These are phyloP conservation scores for Limnephilus marmoratus DNA, from an alignment of 2,888 invertebrate genomes.

Conservation along the genomic window DNA sequence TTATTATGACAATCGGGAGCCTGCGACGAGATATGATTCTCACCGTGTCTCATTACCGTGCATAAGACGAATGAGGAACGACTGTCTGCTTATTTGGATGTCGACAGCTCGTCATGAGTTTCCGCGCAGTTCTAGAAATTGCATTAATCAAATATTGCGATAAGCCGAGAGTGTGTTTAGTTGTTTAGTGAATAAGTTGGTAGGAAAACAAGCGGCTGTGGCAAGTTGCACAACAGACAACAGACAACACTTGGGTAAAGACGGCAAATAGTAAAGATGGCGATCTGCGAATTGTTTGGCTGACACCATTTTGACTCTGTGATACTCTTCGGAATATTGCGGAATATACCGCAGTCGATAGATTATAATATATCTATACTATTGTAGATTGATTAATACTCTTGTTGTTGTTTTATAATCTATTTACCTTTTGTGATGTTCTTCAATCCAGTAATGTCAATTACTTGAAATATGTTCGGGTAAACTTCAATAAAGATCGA, in stretches of 20 bases:
- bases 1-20: too few relatives aligned
- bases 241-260: neutral
- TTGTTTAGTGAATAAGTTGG: neutral
- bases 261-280: neutral
- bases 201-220: neutral
- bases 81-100: neutral
- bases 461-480: too few relatives aligned
- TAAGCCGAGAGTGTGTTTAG: neutral
- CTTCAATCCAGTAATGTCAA: too few relatives aligned
- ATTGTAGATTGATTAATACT: neutral
- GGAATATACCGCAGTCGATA: neutral
- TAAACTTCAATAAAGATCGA: too few relatives aligned
- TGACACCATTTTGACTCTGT: neutral
- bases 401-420: neutral
- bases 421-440: neutral
- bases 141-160: slow-evolving; percentile 2
- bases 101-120: neutral
- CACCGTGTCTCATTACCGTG: neutral
- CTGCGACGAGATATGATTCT: too few relatives aligned
- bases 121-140: neutral
- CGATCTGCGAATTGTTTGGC: neutral
- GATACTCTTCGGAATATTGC: neutral
- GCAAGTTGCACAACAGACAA: neutral
- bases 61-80: neutral
- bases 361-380: neutral